Evolutionary conservation across 2,888 invertebrate species (phyloP).

Genomic region (Hirtodrosophila confusa): DNA sequence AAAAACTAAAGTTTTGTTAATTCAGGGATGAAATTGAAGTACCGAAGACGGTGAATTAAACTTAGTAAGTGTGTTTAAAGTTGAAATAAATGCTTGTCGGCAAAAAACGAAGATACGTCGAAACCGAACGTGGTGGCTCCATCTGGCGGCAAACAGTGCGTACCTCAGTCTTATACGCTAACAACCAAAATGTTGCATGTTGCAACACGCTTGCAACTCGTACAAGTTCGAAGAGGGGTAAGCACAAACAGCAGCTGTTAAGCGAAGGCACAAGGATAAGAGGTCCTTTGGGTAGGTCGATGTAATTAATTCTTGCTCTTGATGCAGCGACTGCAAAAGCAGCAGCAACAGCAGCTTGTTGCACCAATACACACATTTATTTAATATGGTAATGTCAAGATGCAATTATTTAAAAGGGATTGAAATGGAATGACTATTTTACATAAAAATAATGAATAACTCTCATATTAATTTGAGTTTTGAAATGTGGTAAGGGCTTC

Average conservation of each 20-base stretch:
- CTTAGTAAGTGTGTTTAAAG: too few relatives aligned
- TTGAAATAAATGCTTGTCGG: too few relatives aligned
- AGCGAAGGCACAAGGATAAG: slow-evolving; percentile 3
- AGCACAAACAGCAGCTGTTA: slow-evolving; percentile 20
- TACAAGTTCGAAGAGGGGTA: slow-evolving; percentile 25
- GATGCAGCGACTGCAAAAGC: too few relatives aligned
- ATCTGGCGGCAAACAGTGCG: slow-evolving; percentile 23
- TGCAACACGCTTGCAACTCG: slow-evolving; percentile 18
- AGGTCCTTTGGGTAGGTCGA: slow-evolving; percentile 19
- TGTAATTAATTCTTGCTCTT: slow-evolving; percentile 43
- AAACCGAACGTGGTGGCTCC: slow-evolving; percentile 33
- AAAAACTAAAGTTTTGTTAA: too few relatives aligned
- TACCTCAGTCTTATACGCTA: slow-evolving; percentile 57
- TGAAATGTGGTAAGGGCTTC: too few relatives aligned
- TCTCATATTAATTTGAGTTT: too few relatives aligned
- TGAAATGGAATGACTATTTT: slow-evolving; percentile 8
- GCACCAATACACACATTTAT: slow-evolving; percentile 23
- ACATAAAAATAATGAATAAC: too few relatives aligned
- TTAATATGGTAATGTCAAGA: slow-evolving; percentile 27
- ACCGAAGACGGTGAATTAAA: too few relatives aligned
- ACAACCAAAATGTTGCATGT: too few relatives aligned
- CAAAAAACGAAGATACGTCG: too few relatives aligned
- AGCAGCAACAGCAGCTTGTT: slow-evolving; percentile 31
- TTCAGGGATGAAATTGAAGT: too few relatives aligned
- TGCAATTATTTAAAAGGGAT: slow-evolving; percentile 21